These are phyloP conservation scores for Chionoecetes opilio DNA, from an alignment of 1,140 invertebrate genomes.

Conservation along the genomic window DNA sequence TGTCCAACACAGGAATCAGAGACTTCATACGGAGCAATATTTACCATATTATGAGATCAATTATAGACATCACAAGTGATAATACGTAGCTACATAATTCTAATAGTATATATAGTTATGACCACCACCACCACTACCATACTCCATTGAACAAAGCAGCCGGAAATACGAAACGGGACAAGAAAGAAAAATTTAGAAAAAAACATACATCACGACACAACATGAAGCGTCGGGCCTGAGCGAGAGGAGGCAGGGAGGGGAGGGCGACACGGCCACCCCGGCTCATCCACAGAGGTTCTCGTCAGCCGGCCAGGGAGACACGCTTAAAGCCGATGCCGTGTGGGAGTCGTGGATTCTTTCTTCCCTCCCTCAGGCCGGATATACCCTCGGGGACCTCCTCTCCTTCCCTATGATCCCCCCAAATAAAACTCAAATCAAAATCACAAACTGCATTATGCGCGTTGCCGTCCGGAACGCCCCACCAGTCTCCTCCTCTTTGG, in stretches of 20 bases:
- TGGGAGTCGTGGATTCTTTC: neutral
- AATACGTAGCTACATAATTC: too few relatives aligned
- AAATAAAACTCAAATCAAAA: conserved; percentile 65
- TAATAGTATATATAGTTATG: too few relatives aligned
- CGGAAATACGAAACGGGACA: neutral
- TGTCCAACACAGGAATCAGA: too few relatives aligned
- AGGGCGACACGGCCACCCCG: neutral
- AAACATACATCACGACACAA: neutral
- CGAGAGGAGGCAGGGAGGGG: too few relatives aligned
- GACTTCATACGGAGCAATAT: too few relatives aligned
- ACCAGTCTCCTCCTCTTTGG: conserved; percentile 58
- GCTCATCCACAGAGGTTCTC: neutral
- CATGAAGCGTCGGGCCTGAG: neutral
- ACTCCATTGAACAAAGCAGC: neutral
- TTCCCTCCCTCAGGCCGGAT: neutral
- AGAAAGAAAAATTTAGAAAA: too few relatives aligned
- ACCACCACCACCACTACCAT: neutral
- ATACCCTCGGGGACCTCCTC: neutral
- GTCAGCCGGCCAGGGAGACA: neutral
- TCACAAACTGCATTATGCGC: conserved; percentile 72
- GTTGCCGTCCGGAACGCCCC: conserved; percentile 66
- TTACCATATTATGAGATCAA: too few relatives aligned
- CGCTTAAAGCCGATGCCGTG: conserved; percentile 3
- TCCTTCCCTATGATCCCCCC: neutral
- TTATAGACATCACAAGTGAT: too few relatives aligned